Evolutionary conservation across 2,888 invertebrate genomes (phyloP), one percentile per base, ranked within the genome.

Genomic region (Lordiphosa andalusiaca): DNA sequence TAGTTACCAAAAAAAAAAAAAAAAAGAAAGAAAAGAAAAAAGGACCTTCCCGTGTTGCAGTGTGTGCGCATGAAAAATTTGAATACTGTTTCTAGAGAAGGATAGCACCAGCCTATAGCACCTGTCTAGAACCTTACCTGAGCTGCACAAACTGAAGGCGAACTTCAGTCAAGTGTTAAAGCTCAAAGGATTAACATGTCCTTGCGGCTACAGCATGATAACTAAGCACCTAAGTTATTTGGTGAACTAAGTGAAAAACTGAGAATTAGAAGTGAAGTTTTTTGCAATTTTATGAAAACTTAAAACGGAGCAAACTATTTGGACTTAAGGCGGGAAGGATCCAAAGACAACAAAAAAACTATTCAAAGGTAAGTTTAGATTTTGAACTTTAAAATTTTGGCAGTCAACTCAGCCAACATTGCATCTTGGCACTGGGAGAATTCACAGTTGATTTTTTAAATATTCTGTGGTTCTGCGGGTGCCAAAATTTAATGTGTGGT

Each of bases 371-470:
- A 30, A 30, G 30, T 9, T 30, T 30, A 7, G 30, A 30, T 30
- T 30, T 30, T 3, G 9, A 30, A 7, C 7, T 7, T 4, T 5
- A 16, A 12, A 30, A 7, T 9, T n/a, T 19, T 7, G 9, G 6
- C 35, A 6, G 9, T 3, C 2, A 33, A 16, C 0, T 10, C 9
- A 35, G 68, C 78, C 69, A 63, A 62, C 72, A 71, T 83, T 88
- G 78, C 71, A 64, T 84, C 90, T 90, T 90, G 90, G 90, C 90
- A 90, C 90, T 90, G 90, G 90, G 90, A 90, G 90, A 90, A 90
- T 90, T 90, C 90, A 90, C 90, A 90, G 90, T 89, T 84, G 78
- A 67, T 71, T 73, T 71, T 59, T 50, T 47, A 49, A 53, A 69
- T 71, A 85, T 75, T 89, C 90, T 90, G 90, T 90, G 90, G 89